Evolutionary conservation across 37 sponge, comb jelly and placozoan genomes (phyloP).

Genomic region (Ianthella basta): DNA sequence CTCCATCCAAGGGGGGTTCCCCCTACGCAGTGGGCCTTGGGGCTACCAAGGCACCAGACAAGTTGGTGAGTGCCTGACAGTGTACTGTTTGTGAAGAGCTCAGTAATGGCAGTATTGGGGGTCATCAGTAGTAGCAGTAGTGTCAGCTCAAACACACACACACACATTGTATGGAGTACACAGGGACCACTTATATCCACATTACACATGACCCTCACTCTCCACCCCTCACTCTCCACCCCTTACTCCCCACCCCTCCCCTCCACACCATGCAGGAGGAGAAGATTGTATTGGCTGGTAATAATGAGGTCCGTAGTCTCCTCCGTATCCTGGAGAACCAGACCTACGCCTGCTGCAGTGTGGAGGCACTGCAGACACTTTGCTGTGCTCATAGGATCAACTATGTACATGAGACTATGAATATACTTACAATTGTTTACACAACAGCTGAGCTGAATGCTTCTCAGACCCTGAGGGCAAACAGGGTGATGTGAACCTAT

Average conservation of each 20-base stretch:
- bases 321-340: constrained; percentile 75
- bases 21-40: no score
- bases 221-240: neutral
- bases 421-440: no score
- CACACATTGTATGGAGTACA: no score
- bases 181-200: neutral
- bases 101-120: no score
- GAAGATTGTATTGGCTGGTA: constrained; percentile 39
- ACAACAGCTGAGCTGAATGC: no score
- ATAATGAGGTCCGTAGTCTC: constrained; percentile 66
- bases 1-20: neutral
- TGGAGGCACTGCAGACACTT: constrained; percentile 61
- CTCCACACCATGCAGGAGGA: neutral
- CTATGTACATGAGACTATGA: no score
- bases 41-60: no score
- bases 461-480: no score
- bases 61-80: no score
- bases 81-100: no score
- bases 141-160: neutral
- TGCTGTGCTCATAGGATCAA: no score
- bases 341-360: constrained; percentile 69
- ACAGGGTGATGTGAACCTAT: no score
- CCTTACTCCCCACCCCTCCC: neutral
- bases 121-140: neutral
- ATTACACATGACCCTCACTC: neutral